These are phyloP conservation scores for Limnephilus marmoratus DNA, from an alignment of 2,888 invertebrate genomes.

Conservation along the genomic window DNA sequence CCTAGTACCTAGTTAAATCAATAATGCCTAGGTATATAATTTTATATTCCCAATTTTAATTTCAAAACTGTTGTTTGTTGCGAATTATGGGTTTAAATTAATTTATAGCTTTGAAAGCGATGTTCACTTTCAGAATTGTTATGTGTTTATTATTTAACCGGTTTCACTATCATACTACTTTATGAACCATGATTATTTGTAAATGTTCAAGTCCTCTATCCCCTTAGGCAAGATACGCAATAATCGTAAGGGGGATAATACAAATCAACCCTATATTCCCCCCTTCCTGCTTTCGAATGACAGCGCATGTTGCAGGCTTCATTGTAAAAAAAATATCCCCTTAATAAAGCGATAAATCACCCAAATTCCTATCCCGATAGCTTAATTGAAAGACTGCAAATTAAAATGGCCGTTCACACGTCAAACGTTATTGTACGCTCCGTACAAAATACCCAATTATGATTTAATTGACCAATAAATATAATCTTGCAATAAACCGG, in stretches of 20 bases:
- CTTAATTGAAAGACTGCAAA: background rate
- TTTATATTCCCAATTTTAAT: no score
- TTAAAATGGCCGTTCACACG: slow-evolving; percentile 20
- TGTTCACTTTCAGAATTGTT: no score
- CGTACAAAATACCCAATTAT: slow-evolving; percentile 25
- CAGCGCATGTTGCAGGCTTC: background rate
- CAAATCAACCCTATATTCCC: background rate
- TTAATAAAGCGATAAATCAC: background rate
- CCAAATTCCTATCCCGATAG: background rate
- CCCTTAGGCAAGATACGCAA: background rate
- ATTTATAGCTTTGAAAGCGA: no score
- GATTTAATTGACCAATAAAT: slow-evolving; percentile 39
- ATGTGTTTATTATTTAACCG: no score
- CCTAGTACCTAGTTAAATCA: no score
- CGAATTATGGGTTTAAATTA: no score
- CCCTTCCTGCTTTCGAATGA: background rate
- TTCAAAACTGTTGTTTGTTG: no score
- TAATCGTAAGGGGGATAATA: background rate
- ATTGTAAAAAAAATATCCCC: background rate
- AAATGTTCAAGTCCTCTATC: background rate
- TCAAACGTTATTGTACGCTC: background rate
- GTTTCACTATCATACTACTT: no score
- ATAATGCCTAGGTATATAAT: no score
- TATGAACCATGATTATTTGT: background rate
- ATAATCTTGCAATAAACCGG: slow-evolving; percentile 32